These are phyloP conservation scores for Spodoptera picta DNA, from an alignment of 2,888 invertebrate genomes.

Conservation along the genomic window DNA sequence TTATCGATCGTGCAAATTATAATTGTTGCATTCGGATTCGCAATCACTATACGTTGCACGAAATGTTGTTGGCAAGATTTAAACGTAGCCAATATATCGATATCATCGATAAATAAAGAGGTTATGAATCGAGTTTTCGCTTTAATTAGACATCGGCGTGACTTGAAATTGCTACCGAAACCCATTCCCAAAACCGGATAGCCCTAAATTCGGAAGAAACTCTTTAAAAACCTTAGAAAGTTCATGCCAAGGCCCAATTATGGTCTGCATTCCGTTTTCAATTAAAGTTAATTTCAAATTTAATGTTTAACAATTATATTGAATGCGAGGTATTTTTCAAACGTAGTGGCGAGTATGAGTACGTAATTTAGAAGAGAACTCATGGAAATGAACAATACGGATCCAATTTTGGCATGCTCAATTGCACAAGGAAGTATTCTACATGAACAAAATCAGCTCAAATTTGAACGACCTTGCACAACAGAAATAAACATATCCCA, in stretches of 20 bases:
- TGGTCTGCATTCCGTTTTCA: background rate
- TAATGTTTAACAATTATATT: background rate
- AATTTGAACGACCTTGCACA: too few relatives aligned
- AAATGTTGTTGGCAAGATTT: background rate
- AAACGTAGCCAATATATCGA: background rate
- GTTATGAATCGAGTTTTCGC: too few relatives aligned
- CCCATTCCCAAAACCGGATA: background rate
- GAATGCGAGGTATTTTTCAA: too few relatives aligned
- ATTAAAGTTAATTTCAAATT: slow-evolving; percentile 10
- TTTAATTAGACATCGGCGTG: background rate
- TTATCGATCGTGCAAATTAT: too few relatives aligned
- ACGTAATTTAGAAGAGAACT: too few relatives aligned
- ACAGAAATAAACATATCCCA: too few relatives aligned
- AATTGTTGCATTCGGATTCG: too few relatives aligned
- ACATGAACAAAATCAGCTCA: too few relatives aligned
- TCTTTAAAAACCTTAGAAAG: slow-evolving; percentile 1
- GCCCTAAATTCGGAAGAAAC: background rate
- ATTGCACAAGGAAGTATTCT: too few relatives aligned
- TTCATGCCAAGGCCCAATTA: slow-evolving; percentile 7
- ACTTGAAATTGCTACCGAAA: background rate
- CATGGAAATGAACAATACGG: too few relatives aligned
- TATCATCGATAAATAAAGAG: background rate
- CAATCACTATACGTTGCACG: background rate
- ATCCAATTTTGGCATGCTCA: too few relatives aligned
- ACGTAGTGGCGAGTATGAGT: too few relatives aligned